Evolutionary conservation across 2,888 invertebrate genomes (phyloP), one percentile per base, ranked within the genome.

Genomic region (Drosophila kambysellisi): DNA sequence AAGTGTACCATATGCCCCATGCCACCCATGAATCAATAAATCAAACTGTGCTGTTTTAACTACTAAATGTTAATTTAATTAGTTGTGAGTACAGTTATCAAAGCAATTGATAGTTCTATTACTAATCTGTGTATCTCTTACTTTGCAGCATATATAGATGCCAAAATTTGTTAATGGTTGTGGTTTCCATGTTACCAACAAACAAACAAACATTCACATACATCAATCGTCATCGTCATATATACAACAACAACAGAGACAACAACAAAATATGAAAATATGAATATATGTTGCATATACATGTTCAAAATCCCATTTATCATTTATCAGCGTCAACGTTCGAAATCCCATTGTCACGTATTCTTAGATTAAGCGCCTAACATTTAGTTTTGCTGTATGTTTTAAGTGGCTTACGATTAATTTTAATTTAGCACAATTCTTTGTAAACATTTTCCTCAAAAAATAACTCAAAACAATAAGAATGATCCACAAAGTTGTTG

Each of bases 21-120:
- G 91, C 89, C 92, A 80, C 91, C 92, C 65, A 91, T 92, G 90
- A 91, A 91, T 83, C 91, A 91, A 89, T 92, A 86, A 91, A 88
- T 90, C 79, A 81, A 85, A 81, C 73, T 76, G 78, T 83, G 88
- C 82, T 77, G 84, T 86, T 86, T 86, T 74, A 85, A 81, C 88
- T 69, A 74, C 76, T 82, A 72, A 74, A 86, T 78, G 67, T 81
- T 76, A 85, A 79, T 72, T 77, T 72, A 86, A 83, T 88, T 86
- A 86, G 74, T 76, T 86, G 90, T 87, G 70, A 87, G 86, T 87
- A 75, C 25, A 12, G 11, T 15, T 12, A 32, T 0, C 11, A 2
- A 29, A 29, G 11, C 9, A 33, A 50, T 17, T 37, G 2, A 12
- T 9, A 17, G 9, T 46, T 46, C 0, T 8, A 37, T 29, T 53